Evolutionary conservation across 2,113 vertebrate genomes (phyloP).

Genomic region (Laticauda colubrina): DNA sequence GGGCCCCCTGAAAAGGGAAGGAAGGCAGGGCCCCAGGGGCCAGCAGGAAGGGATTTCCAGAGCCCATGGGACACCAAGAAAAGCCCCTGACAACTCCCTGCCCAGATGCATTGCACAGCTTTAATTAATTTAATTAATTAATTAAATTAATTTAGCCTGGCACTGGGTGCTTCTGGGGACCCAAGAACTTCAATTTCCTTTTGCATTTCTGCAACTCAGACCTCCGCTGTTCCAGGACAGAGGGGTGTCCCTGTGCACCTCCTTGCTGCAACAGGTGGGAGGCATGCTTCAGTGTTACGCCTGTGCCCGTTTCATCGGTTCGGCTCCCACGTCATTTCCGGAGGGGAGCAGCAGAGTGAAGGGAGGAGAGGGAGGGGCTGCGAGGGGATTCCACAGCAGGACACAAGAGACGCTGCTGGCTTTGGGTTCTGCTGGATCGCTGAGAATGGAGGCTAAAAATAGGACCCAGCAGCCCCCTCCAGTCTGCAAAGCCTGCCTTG

Average conservation of each 20-base stretch:
- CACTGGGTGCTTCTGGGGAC: not conserved
- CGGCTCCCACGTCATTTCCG: slow-evolving; percentile 45
- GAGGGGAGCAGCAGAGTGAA: slow-evolving; percentile 52
- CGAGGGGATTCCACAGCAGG: slow-evolving; percentile 50
- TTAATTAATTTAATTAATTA: not conserved
- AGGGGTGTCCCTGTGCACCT: fast-evolving
- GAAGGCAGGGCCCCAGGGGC: not conserved
- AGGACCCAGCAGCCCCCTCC: slow-evolving; percentile 34
- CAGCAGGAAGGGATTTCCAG: not conserved
- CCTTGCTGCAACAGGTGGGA: not conserved
- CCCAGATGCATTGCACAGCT: not conserved
- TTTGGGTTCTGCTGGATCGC: slow-evolving; percentile 30
- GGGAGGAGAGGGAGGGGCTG: slow-evolving; percentile 26
- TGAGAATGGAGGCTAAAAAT: slow-evolving; percentile 49
- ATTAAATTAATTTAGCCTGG: too few relatives aligned
- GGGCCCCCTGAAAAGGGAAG: not conserved
- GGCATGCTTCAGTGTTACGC: slow-evolving; percentile 31
- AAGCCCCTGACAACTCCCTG: not conserved
- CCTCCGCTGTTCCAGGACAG: not conserved
- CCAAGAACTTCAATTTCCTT: not conserved
- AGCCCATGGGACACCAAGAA: not conserved
- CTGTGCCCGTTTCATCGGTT: slow-evolving; percentile 47
- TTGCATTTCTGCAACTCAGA: not conserved
- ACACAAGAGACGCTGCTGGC: slow-evolving; percentile 27
- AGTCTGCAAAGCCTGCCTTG: slow-evolving; percentile 34